These are phyloP conservation scores for Propithecus perrieri DNA, from an alignment of 2,797 vertebrate genomes.

Conservation along the genomic window DNA sequence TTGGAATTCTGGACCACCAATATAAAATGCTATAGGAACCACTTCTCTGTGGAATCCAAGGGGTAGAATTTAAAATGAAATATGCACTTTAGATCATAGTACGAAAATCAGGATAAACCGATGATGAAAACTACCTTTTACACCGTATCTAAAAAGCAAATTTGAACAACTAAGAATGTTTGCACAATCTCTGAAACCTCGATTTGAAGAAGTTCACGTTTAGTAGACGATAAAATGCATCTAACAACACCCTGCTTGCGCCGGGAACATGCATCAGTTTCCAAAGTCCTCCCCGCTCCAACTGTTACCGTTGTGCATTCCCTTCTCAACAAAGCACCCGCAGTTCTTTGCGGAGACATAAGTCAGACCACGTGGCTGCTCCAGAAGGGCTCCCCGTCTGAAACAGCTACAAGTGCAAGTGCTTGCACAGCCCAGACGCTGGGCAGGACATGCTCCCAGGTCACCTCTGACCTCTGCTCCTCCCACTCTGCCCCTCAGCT, in stretches of 20 bases:
- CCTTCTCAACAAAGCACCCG: background rate
- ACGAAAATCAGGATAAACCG: background rate
- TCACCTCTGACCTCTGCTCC: no score
- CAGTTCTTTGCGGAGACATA: background rate
- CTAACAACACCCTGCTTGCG: background rate
- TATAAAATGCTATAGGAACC: background rate
- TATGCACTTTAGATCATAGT: background rate
- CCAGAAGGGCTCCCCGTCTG: background rate
- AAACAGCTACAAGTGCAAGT: background rate
- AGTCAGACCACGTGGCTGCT: background rate
- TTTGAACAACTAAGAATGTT: background rate
- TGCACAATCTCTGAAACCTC: background rate
- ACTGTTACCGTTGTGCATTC: background rate
- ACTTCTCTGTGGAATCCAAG: background rate
- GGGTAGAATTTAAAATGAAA: background rate
- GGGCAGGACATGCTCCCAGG: background rate
- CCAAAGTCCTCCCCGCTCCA: background rate
- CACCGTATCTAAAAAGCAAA: background rate
- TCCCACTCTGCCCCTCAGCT: no score
- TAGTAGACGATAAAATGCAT: background rate
- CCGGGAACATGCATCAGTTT: background rate
- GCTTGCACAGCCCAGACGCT: background rate
- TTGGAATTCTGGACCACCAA: background rate
- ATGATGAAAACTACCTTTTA: background rate
- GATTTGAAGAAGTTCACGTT: background rate